Percentiles rank a stretch among this genome's conserved stretches.
These are phyloP conservation scores for Paradoxurus hermaphroditus DNA, from an alignment of 2,113 vertebrate species.

Conservation along the genomic window DNA sequence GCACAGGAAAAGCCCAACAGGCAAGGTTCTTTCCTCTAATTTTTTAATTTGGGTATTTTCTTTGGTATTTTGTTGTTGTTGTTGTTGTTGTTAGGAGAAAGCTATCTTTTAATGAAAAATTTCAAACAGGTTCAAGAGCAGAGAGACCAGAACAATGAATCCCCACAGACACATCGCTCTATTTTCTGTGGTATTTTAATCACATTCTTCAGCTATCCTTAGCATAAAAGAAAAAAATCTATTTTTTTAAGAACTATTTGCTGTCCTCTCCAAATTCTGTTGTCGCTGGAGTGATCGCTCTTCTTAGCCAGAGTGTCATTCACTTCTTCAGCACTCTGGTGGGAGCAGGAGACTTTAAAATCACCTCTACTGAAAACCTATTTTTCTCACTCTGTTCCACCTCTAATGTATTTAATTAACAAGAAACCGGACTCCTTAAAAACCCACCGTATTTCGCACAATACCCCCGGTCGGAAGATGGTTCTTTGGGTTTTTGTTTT, in stretches of 20 bases:
- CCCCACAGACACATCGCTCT: no score
- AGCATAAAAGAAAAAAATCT: background rate
- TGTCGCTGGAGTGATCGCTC: background rate
- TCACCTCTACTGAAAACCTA: background rate
- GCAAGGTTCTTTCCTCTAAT: background rate
- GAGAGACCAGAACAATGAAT: no score
- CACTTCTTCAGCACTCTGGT: background rate
- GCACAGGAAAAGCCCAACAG: background rate
- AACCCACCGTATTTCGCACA: background rate
- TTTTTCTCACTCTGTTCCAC: background rate
- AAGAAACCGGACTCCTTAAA: conserved; percentile 9
- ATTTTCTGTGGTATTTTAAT: background rate
- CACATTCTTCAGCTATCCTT: background rate
- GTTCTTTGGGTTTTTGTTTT: background rate
- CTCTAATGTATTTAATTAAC: background rate
- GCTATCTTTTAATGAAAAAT: no score
- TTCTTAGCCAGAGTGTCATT: background rate
- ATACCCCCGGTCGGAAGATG: background rate
- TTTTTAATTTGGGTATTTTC: background rate
- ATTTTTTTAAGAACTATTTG: background rate
- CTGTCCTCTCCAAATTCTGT: background rate
- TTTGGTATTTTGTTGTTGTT: background rate
- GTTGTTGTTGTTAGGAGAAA: no score
- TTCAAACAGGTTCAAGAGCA: no score
- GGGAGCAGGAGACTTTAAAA: background rate